Percentiles rank a stretch among this genome's conserved stretches.
Evolutionary conservation across 2,888 invertebrate species (phyloP).

Genomic region (Glyphotaelius pellucidus): DNA sequence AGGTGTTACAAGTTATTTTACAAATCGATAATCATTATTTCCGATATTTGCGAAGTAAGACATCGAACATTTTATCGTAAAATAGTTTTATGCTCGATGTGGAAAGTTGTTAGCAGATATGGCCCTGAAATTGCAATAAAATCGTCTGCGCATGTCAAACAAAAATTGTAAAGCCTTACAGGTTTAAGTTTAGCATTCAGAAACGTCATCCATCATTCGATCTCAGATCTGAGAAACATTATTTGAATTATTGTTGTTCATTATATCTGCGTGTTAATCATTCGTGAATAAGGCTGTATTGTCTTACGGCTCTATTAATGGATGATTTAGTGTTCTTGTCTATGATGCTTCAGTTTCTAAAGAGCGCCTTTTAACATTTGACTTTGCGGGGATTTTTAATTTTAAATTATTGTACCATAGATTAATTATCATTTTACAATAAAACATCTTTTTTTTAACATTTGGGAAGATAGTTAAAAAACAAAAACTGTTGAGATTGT

Average conservation of each 20-base stretch:
- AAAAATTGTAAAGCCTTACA: neutral
- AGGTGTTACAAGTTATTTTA: neutral
- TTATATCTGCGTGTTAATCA: neutral
- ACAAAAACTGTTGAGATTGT: too few species aligned
- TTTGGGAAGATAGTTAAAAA: too few species aligned
- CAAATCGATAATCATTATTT: neutral
- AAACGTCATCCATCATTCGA: conserved; percentile 5
- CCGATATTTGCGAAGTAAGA: neutral
- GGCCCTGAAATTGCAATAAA: conserved; percentile 21
- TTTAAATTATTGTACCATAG: too few species aligned
- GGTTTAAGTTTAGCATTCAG: neutral
- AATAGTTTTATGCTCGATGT: conserved; percentile 17
- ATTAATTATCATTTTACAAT: too few species aligned
- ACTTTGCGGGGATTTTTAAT: neutral
- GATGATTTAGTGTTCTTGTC: neutral
- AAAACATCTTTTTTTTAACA: too few species aligned
- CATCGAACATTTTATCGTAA: conserved; percentile 15
- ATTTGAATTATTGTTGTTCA: neutral
- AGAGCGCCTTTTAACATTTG: neutral
- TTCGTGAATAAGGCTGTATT: neutral
- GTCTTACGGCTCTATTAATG: neutral
- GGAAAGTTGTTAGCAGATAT: conserved; percentile 29
- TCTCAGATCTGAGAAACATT: neutral
- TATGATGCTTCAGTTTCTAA: neutral
- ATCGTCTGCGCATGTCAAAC: neutral